Evolutionary conservation across 2,888 invertebrate species (phyloP), one percentile per base, ranked within the genome.

Genomic region (Eupithecia abbreviata): DNA sequence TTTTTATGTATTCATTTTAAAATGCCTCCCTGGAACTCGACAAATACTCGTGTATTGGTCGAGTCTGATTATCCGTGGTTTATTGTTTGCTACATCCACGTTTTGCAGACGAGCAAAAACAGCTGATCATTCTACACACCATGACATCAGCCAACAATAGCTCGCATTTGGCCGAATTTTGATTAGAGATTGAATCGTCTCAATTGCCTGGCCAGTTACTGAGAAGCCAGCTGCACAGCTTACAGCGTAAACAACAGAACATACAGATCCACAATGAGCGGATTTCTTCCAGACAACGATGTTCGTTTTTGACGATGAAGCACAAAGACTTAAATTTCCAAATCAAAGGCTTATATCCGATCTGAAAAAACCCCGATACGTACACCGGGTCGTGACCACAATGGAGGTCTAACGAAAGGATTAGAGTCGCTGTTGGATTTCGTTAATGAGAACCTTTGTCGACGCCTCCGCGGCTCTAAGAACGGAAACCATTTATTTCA

Each of bases 381-480:
- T 81, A 81, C 81, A 81, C 49, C 62, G 72, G 62, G 73, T 76
- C 78, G 83, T 81, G 82, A 82, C 84, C 87, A 93, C 93, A 94
- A 93, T 93, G 83, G 89, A 87, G 88, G 90, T 92, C 90, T 93
- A 93, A 94, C 94, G 91, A 94, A 94, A 93, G 93, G 92, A 94
- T 94, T 94, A 89, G 92, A 89, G 85, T 84, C 93, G 93, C 92
- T 89, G 89, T 87, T 84, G 90, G 90, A 87, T 88, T 90, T 88
- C 86, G 88, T 91, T 93, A 93, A 94, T 93, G 92, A 93, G 90
- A 82, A 86, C 85, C 88, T 92, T 93, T 93, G 92, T 92, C 86
- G 84, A 84, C 88, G 89, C 86, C 87, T 87, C 88, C 87, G 86
- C 86, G 84, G 80, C 79, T 81, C 75, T 79, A 80, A 81, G 79